Evolutionary conservation across 2,113 vertebrate species (phyloP), one percentile per base, ranked within the genome.

Genomic region (Cervus canadensis): DNA sequence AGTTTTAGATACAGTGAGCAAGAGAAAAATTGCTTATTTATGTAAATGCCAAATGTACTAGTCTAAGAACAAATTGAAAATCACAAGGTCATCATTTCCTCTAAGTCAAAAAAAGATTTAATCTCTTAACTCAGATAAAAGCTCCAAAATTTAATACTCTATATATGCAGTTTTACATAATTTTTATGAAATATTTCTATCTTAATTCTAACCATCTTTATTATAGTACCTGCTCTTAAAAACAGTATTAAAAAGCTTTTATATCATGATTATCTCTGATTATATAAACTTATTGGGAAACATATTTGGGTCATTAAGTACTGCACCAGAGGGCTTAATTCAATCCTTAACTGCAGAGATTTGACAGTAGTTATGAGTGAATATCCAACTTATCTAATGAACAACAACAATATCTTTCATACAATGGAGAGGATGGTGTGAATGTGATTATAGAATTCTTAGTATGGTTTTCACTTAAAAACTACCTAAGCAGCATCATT

Each of bases 321-420:
- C 54, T 25, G 7, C 10, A 84, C 86, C 64, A 83, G 59, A 95
- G 67, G 87, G 86, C 82, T 97, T 98, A 95, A 98, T 97, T 97
- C 25, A 95, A 96, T 97, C 50, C 33, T 91, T 74, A 90, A 91
- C 79, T 91, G 84, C 78, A 92, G 94, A 88, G 54, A 85, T 64
- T 82, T 96, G 95, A 97, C 97, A 90, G n/a, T 96, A 96, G 97
- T 97, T 96, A 92, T 96, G 97, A 98, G 14, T 57, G 71, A 98
- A 90, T 90, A 76, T 62, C 28, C 43, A 96, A 78, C 36, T 91
- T 94, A 97, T 97, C 62, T 67, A 97, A 97, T 94, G 54, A 95
- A 93, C 85, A 92, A 59, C 43, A 96, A 62, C 10, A 81, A 30
- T 16, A 93, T 91, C 82, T 94, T 96, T 97, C 92, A 90, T 64